Percentiles rank a stretch among this genome's conserved stretches.
Evolutionary conservation across 1,140 invertebrate genomes (phyloP).

Genomic region (Aphelenchoides avenae): DNA sequence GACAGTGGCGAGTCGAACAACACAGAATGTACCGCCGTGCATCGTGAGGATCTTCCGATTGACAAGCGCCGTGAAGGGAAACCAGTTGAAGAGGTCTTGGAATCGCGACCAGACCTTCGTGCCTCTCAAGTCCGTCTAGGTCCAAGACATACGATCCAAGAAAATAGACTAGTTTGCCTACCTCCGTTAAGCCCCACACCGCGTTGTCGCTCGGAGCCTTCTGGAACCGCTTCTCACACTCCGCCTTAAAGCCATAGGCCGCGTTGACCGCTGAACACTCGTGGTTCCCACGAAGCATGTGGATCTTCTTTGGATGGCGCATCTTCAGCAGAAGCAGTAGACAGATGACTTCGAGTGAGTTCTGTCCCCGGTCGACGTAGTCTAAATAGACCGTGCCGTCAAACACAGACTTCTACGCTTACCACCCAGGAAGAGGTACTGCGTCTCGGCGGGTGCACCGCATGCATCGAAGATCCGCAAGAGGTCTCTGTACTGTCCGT

Average conservation of each 20-base stretch:
- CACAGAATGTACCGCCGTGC: slow-evolving; percentile 76
- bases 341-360: slow-evolving; percentile 65
- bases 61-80: slow-evolving; percentile 86
- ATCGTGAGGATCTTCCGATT: slow-evolving; percentile 81
- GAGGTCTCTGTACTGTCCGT: slow-evolving; percentile 39
- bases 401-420: slow-evolving; percentile 45
- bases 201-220: slow-evolving; percentile 13
- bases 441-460: slow-evolving; percentile 32
- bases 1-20: no score
- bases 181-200: slow-evolving; percentile 13
- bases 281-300: slow-evolving; percentile 75
- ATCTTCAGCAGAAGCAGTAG: slow-evolving; percentile 60
- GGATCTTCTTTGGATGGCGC: slow-evolving; percentile 60
- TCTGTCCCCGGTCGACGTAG: slow-evolving; percentile 63
- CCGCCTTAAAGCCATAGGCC: slow-evolving; percentile 94
- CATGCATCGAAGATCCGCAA: slow-evolving; percentile 42
- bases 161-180: no score
- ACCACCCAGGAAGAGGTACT: background rate
- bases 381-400: no score
- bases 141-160: no score
- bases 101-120: slow-evolving; percentile 25
- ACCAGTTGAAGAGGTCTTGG: slow-evolving; percentile 75
- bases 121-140: slow-evolving; percentile 15
- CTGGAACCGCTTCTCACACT: slow-evolving; percentile 68
- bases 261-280: slow-evolving; percentile 70